Evolutionary conservation across 1,140 invertebrate genomes (phyloP), one percentile per base, ranked within the genome.

Genomic region (Triops longicaudatus): DNA sequence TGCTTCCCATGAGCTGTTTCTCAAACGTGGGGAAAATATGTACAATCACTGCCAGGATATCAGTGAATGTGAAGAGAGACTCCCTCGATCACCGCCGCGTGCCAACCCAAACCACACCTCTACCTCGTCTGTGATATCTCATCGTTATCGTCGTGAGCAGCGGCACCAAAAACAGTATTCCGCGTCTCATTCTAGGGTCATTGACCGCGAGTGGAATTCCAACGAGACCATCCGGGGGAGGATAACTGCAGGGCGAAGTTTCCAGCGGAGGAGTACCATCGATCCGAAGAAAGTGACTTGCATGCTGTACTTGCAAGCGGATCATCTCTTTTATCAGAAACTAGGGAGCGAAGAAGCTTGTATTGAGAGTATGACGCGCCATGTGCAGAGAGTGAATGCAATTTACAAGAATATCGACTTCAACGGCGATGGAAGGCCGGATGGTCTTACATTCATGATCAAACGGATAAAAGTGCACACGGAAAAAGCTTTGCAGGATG

Each of bases 361-460:
- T 82, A 97, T 98, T 80, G 94, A 97, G 84, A 93, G 96, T 28
- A 96, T 98, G 89, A 96, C 95, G 0, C 87, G 94, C 74, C 94
- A 97, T 82, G 95, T 97, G 17, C 95, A 98, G 83, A 89, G 94
- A 82, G 94, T 97, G 78, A 97, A 97, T 84, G 88, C 91, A 11
- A 97, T 98, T 81, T 98, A 97, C 83, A 91, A 90, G 84, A 89
- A 90, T 75, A 96, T 94, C 82, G 93, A 98, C 87, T 98, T 98
- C 83, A 95, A 97, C 85, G 91, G 92, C 84, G 94, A 97, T 83
- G 93, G 93, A 4, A 90, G 91, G 83, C 88, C 93, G 2, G 95
- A 98, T 84, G 95, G 95, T 83, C 96, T 98, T 80, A 94, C 92
- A 75, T 97, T 98, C 83, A 95, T 97, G 92, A 97, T 98, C 80